A percentile compares a stretch with the other conserved stretches of the same genome.
phyloP scores from a whole-genome alignment of 2,113 vertebrate species.

The Myiozetetes cayanensis region DNA sequence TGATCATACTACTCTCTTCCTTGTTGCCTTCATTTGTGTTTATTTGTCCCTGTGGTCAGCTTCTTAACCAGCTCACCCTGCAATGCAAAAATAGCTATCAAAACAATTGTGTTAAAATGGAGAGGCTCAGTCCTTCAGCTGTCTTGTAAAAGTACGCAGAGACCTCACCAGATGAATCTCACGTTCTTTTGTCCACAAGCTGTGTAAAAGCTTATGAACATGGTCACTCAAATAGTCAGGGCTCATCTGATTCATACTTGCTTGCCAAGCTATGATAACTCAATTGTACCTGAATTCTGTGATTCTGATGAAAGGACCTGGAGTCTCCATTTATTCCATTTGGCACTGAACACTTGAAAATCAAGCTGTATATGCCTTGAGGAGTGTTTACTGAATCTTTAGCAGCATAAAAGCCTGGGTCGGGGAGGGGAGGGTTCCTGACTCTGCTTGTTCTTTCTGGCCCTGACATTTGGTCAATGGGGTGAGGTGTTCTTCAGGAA shows the following conservation, averaged over 20 bases:
- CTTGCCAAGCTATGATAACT: neutral
- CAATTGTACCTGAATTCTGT: neutral
- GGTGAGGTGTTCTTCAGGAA: neutral
- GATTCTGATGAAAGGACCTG: neutral
- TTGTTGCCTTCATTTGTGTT: neutral
- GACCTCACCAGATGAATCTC: neutral
- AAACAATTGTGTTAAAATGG: neutral
- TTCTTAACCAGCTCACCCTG: neutral
- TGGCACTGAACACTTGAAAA: neutral
- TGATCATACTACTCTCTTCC: neutral
- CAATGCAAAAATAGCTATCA: neutral
- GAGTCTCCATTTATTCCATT: neutral
- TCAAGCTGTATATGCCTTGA: neutral
- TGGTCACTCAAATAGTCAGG: neutral
- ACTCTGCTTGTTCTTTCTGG: neutral
- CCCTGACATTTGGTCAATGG: neutral
- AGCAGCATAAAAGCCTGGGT: neutral
- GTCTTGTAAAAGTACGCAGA: neutral
- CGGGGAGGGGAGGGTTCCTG: neutral
- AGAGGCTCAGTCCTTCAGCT: neutral
- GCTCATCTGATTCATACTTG: neutral
- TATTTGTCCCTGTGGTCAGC: neutral
- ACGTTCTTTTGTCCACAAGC: neutral
- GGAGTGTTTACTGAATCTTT: neutral
- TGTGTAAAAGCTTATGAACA: neutral